A percentile compares a stretch with the other conserved stretches of the same genome.
phyloP scores from a whole-genome alignment of 2,113 vertebrate genomes.

The Podilymbus podiceps region DNA sequence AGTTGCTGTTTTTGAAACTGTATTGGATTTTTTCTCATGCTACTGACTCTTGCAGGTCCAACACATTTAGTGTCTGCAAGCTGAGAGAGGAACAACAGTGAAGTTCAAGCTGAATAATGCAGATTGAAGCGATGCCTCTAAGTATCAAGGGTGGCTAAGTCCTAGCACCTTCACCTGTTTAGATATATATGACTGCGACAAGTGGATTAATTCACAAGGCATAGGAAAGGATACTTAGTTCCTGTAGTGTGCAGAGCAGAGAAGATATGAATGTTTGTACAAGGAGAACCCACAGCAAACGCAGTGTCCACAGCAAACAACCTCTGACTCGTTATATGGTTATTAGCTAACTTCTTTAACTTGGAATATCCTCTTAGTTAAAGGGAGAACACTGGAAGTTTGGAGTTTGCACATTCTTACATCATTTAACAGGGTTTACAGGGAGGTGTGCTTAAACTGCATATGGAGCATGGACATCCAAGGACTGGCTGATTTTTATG shows the following conservation, averaged over 20 bases:
- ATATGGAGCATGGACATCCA: neutral
- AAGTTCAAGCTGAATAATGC: neutral
- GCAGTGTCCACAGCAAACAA: neutral
- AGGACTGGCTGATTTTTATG: neutral
- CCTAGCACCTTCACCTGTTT: neutral
- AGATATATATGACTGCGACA: neutral
- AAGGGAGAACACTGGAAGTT: neutral
- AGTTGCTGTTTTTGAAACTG: neutral
- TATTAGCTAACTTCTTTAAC: constrained; percentile 18
- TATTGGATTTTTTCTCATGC: neutral
- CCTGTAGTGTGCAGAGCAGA: neutral
- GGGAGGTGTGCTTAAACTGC: neutral
- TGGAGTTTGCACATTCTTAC: neutral
- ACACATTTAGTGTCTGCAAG: neutral
- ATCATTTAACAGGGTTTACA: neutral
- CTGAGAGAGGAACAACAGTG: neutral
- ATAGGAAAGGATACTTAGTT: neutral
- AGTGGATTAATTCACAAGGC: neutral
- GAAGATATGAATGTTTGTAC: neutral
- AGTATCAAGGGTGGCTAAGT: neutral
- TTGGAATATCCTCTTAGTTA: neutral
- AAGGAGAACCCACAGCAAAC: neutral
- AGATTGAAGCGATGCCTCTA: neutral
- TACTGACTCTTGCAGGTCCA: neutral
- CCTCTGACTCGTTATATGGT: neutral